Evolutionary conservation across 1,140 invertebrate genomes (phyloP).

Genomic region (Wiebesia pumilae): DNA sequence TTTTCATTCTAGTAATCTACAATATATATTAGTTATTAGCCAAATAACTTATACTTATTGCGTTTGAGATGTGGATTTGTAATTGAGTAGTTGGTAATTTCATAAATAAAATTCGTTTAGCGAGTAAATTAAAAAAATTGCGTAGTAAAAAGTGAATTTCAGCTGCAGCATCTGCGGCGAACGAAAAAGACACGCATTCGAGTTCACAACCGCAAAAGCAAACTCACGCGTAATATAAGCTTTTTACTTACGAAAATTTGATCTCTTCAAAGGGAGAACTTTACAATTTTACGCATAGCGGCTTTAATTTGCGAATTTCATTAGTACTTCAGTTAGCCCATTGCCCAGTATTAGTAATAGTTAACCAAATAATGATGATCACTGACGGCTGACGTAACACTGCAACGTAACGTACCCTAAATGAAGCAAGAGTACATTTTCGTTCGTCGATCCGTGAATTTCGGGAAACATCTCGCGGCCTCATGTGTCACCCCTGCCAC

Average conservation of each 20-base stretch:
- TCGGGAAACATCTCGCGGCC: not conserved
- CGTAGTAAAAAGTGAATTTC: no score
- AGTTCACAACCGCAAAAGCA: not conserved
- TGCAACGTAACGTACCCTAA: not conserved
- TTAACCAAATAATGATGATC: slow-evolving; percentile 40
- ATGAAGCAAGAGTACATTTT: slow-evolving; percentile 3
- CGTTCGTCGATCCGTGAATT: slow-evolving; percentile 38
- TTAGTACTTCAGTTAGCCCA: not conserved
- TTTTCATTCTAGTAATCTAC: no score
- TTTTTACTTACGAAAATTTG: not conserved
- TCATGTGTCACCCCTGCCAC: not conserved
- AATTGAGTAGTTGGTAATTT: no score
- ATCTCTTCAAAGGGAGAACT: not conserved
- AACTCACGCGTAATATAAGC: not conserved
- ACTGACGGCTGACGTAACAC: slow-evolving; percentile 4
- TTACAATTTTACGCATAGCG: not conserved
- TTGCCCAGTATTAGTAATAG: slow-evolving; percentile 5
- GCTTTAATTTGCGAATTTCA: slow-evolving; percentile 28
- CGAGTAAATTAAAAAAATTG: no score
- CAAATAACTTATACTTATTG: no score
- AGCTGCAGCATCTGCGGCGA: no score
- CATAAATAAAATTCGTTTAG: no score
- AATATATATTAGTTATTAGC: no score
- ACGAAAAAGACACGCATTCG: not conserved
- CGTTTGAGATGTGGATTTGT: no score